Base-by-base conservation (phyloP, 2,888 invertebrate species). In the Ptychoptera albimana region DNA sequence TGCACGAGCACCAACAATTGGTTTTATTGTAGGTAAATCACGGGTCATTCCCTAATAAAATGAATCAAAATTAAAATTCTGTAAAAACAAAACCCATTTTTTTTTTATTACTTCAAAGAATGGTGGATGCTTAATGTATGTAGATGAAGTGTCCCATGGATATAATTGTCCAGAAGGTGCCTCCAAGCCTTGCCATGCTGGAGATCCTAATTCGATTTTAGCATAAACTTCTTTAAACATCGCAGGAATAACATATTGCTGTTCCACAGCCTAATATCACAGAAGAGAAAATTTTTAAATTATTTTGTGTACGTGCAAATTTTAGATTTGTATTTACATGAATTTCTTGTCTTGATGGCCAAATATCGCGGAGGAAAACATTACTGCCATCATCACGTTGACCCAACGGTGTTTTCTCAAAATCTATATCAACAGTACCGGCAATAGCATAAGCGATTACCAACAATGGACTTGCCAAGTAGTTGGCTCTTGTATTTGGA, bases 371-470 rank as follows among this genome's bases (percentile, higher is more conserved):
- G 15, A 97, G 71, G 68, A 72, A 96, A n/a, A 97, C 79, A 0
- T 74, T 66, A 35, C 73, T 71, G 0, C 91, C 92, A 51, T 85
- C 81, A 0, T 68, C 52, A 45, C 75, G 71, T 2, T 68, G 67
- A 2, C 83, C 83, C 67, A 68, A 50, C 6, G 94, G 89, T 56
- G 94, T 82, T 1, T 67, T 82, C 58, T 92, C 87, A 57, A 98
- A 94, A 67, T 98, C 94, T 48, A 97, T 91, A 55, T 87, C 78
- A 0, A 97, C 87, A 1, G 87, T 85, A 6, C 96, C 97, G 30
- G 96, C 94, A 36, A 98, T 76, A 0, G 97, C 96, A 60, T 97
- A 98, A 0, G 97, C 97, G 47, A 98, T 93, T 32, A 97, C 97
- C 39, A 98, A 69, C 37, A 93, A 73, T 0, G 98, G 97, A n/a